Percentiles rank a stretch among this genome's conserved stretches.
Conservation (phyloP, 2,888 invertebrate species). For the Podotricha telesiphe region DNA sequence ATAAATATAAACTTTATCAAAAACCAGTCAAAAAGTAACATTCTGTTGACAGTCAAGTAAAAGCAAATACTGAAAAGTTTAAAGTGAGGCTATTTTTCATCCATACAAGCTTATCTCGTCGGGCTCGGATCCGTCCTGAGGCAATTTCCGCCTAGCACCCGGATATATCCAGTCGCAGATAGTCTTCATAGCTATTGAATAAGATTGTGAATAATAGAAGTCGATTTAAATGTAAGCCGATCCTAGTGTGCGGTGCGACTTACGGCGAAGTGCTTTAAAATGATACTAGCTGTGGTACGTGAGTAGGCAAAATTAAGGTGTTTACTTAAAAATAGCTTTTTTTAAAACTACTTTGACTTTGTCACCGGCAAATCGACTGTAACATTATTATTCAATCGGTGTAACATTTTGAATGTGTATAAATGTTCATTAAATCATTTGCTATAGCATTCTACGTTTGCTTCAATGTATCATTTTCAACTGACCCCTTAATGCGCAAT, state of each 20-base stretch:
- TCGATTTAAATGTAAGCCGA: conserved; percentile 22
- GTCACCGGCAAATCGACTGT: too few relatives aligned
- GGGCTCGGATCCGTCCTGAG: conserved; percentile 31
- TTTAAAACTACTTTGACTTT: too few relatives aligned
- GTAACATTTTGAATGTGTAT: too few relatives aligned
- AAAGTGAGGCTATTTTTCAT: conserved; percentile 34
- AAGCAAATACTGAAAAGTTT: conserved; percentile 2
- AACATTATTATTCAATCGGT: too few relatives aligned
- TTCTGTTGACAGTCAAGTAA: neutral
- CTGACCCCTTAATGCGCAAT: too few relatives aligned
- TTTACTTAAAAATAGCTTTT: too few relatives aligned
- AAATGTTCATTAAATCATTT: too few relatives aligned
- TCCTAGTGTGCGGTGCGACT: neutral
- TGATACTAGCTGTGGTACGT: neutral
- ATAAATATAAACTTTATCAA: too few relatives aligned
- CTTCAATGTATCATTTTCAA: too few relatives aligned
- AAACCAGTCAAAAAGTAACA: neutral
- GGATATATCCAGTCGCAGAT: conserved; percentile 37
- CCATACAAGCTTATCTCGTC: conserved; percentile 31
- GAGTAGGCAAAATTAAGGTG: neutral
- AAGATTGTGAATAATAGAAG: conserved; percentile 14
- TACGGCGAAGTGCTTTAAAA: neutral
- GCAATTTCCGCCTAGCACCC: conserved; percentile 38
- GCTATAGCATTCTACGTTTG: too few relatives aligned
- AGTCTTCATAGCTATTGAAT: conserved; percentile 33